Base-by-base conservation (phyloP, 2,888 invertebrate genomes). In the Mellilla xanthometata region DNA sequence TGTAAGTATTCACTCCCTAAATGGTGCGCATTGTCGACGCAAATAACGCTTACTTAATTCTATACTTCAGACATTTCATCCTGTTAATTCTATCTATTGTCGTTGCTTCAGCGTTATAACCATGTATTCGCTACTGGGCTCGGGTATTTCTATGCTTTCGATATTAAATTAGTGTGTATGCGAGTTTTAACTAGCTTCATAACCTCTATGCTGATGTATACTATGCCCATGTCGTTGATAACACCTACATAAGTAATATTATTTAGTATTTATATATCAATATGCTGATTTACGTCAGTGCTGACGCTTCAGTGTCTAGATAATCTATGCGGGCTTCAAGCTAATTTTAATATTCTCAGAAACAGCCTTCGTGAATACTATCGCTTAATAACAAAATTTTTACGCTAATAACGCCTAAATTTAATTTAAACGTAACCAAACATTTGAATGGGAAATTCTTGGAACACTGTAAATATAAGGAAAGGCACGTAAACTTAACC, bases 121-220 rank as follows among this genome's bases (percentile, higher is more conserved):
- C 81, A 81, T 85, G 78, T 85, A 74, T 74, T 77, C 82, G 88
- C 88, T 88, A 86, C 72, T 83, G 87, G 88, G 87, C 88, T 87
- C 87, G 87, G 88, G 88, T 86, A 84, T 82, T 47, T 83, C 87
- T 88, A 85, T 87, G 89, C 89, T 89, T 89, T 87, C 83, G 77
- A 86, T 89, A 88, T 88, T 85, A 81, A 83, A 80, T 81, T 87
- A 86, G 87, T 87, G 84, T 86, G 86, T 87, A 87, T 88, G 88
- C 87, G 81, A 85, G 71, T 79, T 77, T 77, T 84, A 79, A 83
- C 77, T 79, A 88, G 89, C 89, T 89, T 89, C 75, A 82, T 88
- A 86, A 82, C 76, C 72, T 84, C 81, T 89, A 85, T 86, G 88
- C 89, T 87, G 82, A 82, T 87, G 82, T 88, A 84, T 81, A 52